Base-by-base conservation (phyloP, 2,888 invertebrate genomes). In the Sarcophaga variegata region DNA sequence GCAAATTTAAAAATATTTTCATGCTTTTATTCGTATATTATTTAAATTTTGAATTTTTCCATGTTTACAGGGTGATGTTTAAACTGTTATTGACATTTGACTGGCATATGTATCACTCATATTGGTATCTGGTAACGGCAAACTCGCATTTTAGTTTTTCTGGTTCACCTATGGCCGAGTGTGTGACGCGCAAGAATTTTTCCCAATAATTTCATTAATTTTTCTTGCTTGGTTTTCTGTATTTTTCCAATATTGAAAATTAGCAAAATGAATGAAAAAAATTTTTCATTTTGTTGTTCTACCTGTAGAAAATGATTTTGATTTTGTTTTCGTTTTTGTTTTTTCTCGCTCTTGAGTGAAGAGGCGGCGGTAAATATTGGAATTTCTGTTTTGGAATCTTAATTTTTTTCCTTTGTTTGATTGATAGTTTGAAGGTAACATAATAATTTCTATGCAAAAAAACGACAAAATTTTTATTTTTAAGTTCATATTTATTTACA, bases 1-100 rank as follows among this genome's bases (percentile, higher is more conserved):
- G 27, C 4, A 27, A 27, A 27, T 27, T 37, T 37, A 37, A 37
- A 37, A 37, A 1, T 37, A 37, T 37, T 37, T 37, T 6, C 37
- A 6, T 37, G 37, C 37, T 37, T 37, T 37, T 37, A 37, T 6
- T 37, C 6, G 37, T 37, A 37, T 37, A 37, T 6, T 37, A 5
- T 37, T 37, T 4, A 8, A 37, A 37, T 10, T 37, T 37, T 2
- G 54, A 14, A 10, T 54, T 54, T 12, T 54, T 54, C 4, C 54
- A 14, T 54, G 1, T 54, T 14, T 54, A 37, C 37, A 37, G 37
- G 2, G 37, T 27, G 84, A 86, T 80, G 86, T 76, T 80, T 72
- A 54, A 86, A 80, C 71, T 91, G 92, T 90, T 92, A 92, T 91
- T 91, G 92, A 92, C 92, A 91, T 90, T 90, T 92, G 91, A 92